Evolutionary conservation across 2,888 invertebrate genomes (phyloP), one percentile per base, ranked within the genome.

Genomic region (Sinodicranocentrus sp.): DNA sequence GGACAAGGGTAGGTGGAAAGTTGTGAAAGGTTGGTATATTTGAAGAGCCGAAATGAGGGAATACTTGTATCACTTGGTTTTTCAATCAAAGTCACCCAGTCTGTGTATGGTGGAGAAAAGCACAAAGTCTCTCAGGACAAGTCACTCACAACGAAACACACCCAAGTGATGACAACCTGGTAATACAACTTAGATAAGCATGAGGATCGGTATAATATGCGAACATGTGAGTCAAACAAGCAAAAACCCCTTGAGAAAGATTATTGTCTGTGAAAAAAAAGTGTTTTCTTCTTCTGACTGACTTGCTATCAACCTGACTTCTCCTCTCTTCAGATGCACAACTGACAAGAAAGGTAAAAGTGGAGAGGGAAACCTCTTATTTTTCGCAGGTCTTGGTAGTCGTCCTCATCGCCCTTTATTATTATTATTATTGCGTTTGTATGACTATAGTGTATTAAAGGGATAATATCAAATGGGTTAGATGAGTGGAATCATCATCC

Each of bases 321-420:
- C 67, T 75, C 44, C 39, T 68, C 75, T 61, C 67, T n/a, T 25
- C 61, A 52, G 26, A 39, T 75, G 70, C 75, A 75, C 52, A 82
- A 61, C 75, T 59, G 68, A 82, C 75, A 61, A 75, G 73, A 67
- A 82, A 72, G 82, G 59, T 68, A 61, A 80, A 82, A 75, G 82
- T 82, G 39, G 75, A 75, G 82, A 82, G 82, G 75, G 82, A 82
- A 82, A 75, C 75, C 82, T 82, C 70, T 79, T 67, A 68, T 26
- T 71, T 67, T 71, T 79, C 67, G 43, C 67, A 67, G 44, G 44
- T 67, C 61, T 77, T 15, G 21, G n/a, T 57, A n/a, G 8, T n/a
- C 61, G 39, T 59, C 26, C 59, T 61, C 61, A 61, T 61, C 19
- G 33, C 26, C 1, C 61, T 8, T n/a, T 61, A 13, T 19, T 21